These are phyloP conservation scores for Chanos chanos DNA, from an alignment of 2,797 vertebrate genomes.

Conservation along the genomic window DNA sequence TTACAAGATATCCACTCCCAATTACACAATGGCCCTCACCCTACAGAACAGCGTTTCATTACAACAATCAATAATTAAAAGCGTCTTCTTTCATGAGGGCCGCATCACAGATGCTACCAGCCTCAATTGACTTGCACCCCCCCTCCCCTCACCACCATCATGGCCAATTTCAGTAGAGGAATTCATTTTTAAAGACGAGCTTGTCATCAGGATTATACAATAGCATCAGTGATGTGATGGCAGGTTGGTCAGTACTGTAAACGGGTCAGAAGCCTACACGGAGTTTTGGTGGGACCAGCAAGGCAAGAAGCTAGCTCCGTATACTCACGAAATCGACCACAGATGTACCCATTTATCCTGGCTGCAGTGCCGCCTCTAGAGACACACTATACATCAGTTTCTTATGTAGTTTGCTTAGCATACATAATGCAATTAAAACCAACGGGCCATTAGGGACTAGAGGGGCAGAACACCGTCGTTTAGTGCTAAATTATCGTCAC, in stretches of 20 bases:
- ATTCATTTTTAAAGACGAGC: slow-evolving; percentile 66
- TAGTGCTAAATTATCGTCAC: too few species aligned
- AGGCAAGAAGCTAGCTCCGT: too few species aligned
- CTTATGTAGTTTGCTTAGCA: too few species aligned
- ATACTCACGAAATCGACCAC: too few species aligned
- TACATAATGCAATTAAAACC: too few species aligned
- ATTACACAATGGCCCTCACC: too few species aligned
- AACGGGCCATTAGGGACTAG: too few species aligned
- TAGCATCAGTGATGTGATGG: background rate
- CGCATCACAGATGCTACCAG: slow-evolving; percentile 65
- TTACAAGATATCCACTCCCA: too few species aligned
- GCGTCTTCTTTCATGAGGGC: slow-evolving; percentile 58
- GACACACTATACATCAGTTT: background rate
- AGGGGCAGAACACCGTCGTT: too few species aligned
- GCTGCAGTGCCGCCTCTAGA: background rate
- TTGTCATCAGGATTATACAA: slow-evolving; percentile 38
- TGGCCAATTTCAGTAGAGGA: slow-evolving; percentile 56
- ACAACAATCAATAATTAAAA: slow-evolving; percentile 76
- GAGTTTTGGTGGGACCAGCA: slow-evolving; percentile 25
- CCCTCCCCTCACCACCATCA: slow-evolving; percentile 16
- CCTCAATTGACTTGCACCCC: slow-evolving; percentile 40
- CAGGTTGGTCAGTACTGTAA: background rate
- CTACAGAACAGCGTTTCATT: slow-evolving; percentile 64
- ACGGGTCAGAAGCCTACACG: background rate
- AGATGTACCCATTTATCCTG: background rate